Base-by-base conservation (phyloP, 2,113 vertebrate species). In the Chaenocephalus aceratus region DNA sequence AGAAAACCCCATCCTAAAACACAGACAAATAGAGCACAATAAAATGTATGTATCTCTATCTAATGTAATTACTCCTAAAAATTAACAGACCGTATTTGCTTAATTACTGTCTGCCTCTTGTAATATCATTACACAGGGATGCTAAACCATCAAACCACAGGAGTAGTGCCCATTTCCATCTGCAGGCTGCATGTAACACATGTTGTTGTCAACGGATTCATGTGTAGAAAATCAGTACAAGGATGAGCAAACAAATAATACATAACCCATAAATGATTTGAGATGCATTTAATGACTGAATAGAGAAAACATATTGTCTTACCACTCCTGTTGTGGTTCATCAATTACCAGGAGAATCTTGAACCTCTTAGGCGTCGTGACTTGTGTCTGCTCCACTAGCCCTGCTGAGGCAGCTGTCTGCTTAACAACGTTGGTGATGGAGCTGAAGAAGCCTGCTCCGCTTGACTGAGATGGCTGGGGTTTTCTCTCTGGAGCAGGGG, bases 291-390 rank as follows among this genome's bases (percentile, higher is more conserved):
- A 41, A 41, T 41, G 36, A 41, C 36, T 41, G 12, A 58, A 54
- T 7, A 64, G 30, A 78, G 63, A 4, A 58, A 41, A 57, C 1
- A 34, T n/a, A 16, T 72, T 34, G 21, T 91, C 97, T 93, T 95
- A 99, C 97, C 97, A 99, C 91, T 99, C 97, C 79, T 96, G 96
- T 61, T 97, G 96, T 13, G 96, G 95, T 81, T 97, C 97, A 66
- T 98, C 97, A 49, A 99, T 95, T 69, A 98, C 95, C 89, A 98
- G 92, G 49, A 99, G 96, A 90, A 97, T 91, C 95, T 97, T 98
- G 93, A 96, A 96, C 95, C 95, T 97, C 93, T 92, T 95, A 8
- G 92, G 75, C 36, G 92, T 93, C 80, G 95, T 93, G 89, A 96
- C 90, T 83, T 95, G 87, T 73, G 94, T 95, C 81, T 84, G 97